These are phyloP conservation scores for Ephydatia muelleri DNA, from an alignment of 37 sponge, comb jelly and placozoan species.

Conservation along the genomic window DNA sequence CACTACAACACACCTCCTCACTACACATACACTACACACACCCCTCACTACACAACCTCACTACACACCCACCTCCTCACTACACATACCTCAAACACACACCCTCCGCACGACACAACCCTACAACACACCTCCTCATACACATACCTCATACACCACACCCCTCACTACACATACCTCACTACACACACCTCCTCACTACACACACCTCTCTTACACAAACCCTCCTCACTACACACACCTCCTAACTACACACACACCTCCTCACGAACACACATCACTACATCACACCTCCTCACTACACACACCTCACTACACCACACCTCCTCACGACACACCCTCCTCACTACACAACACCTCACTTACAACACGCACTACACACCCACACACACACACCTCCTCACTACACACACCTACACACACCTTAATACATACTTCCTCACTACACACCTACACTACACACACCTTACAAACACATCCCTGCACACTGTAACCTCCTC, in stretches of 20 bases:
- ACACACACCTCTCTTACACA: background rate
- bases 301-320: background rate
- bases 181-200: background rate
- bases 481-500: no score
- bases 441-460: no score
- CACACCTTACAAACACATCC: no score
- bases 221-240: background rate
- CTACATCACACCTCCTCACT: background rate
- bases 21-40: background rate
- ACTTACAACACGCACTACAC: background rate
- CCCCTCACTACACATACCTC: no score
- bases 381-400: constrained; percentile 1
- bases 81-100: background rate
- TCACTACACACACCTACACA: no score
- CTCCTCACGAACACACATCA: background rate
- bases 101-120: background rate
- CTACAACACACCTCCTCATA: no score
- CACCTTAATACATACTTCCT: background rate
- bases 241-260: background rate
- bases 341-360: no score
- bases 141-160: background rate
- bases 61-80: no score
- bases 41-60: background rate
- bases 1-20: background rate
- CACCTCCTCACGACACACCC: background rate